Base-by-base conservation (phyloP, 2,113 vertebrate genomes). In the Uria aalge region DNA sequence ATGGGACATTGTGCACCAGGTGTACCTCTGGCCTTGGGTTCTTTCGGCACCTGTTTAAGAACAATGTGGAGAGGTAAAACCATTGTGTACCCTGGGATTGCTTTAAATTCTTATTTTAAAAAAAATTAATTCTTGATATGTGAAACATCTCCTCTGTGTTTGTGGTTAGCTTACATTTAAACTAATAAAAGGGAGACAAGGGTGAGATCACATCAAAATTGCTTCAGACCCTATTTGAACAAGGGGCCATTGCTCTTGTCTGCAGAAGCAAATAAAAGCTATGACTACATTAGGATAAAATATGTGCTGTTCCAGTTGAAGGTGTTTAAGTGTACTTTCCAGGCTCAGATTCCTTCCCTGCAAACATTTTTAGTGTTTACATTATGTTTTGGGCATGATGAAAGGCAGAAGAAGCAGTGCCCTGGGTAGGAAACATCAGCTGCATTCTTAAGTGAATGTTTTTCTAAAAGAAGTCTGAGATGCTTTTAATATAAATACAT, bases 231-330 rank as follows among this genome's bases (percentile, higher is more conserved):
- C 86, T 83, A 9, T 92, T 90, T 81, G 64, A 96, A n/a, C 27
- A 38, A 78, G 60, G 59, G 23, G 6, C 18, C 11, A 14, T 71
- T 91, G 79, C 69, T 92, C 36, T 92, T 52, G 34, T 91, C 76
- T 82, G 74, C 82, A 4, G 38, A 79, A 92, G 83, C 92, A 74
- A 93, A 69, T 36, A 76, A 67, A 59, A 92, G 53, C 72, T 94
- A 96, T 97, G 97, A 94, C 98, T 98, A 97, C 97, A 97, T 98
- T 98, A 98, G 98, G 98, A 93, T 97, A 97, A 98, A 98, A 78
- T 98, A 98, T 98, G 97, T 94, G 38, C 50, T 41, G 63, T 93
- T 97, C 79, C 67, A 88, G 80, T 89, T 85, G 94, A 85, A 97
- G 92, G 90, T 94, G 88, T 92, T 96, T 88, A 94, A 87, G 12